phyloP scores from a whole-genome alignment of 2,113 vertebrate species.

The Chloebia gouldiae region DNA sequence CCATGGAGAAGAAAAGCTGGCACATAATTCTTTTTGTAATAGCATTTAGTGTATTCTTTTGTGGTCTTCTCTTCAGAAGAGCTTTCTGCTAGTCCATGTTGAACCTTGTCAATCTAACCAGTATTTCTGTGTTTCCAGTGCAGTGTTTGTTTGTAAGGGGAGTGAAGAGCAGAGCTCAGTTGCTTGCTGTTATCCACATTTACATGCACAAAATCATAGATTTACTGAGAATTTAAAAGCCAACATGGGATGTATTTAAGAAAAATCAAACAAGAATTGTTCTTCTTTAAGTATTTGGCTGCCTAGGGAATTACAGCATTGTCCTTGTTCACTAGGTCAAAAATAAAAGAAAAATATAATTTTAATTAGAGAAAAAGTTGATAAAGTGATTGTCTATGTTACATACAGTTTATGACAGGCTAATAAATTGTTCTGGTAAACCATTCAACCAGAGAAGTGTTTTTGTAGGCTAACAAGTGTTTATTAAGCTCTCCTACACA shows the following conservation, averaged over 20 bases:
- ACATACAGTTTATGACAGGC: background rate
- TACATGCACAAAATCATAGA: background rate
- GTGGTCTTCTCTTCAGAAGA: background rate
- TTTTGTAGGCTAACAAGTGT: background rate
- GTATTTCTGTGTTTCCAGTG: background rate
- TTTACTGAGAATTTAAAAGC: background rate
- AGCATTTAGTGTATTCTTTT: background rate
- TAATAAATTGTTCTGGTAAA: background rate
- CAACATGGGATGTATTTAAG: background rate
- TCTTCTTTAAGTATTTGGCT: background rate
- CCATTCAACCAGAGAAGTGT: background rate
- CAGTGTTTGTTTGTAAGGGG: background rate
- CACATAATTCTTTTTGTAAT: background rate
- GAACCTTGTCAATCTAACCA: background rate
- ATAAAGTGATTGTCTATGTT: background rate
- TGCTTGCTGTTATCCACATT: background rate
- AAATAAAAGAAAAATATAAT: background rate
- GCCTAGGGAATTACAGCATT: background rate
- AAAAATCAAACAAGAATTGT: background rate
- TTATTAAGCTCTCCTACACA: background rate
- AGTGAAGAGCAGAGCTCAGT: background rate
- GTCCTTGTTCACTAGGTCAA: background rate
- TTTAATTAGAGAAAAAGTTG: background rate
- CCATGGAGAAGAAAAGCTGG: background rate
- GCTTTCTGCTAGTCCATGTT: background rate